Percentiles rank a stretch among this genome's conserved stretches.
These are phyloP conservation scores for Erpetoichthys calabaricus DNA, from an alignment of 2,797 vertebrate genomes.

Conservation along the genomic window DNA sequence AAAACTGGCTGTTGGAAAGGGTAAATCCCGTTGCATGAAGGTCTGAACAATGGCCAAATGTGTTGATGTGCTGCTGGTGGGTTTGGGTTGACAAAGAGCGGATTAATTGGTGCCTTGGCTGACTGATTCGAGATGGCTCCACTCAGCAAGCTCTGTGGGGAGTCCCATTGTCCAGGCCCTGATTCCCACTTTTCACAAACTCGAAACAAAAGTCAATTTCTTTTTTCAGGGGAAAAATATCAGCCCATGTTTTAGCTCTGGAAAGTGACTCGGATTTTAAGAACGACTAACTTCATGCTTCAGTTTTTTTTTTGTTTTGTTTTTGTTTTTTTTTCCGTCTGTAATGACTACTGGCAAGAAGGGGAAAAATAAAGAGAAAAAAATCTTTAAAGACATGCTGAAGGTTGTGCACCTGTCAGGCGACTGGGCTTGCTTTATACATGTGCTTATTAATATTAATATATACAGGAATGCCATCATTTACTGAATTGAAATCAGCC, in stretches of 20 bases:
- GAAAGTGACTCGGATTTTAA: conserved; percentile 75
- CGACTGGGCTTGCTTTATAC: conserved; percentile 40
- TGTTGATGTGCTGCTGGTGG: conserved; percentile 94
- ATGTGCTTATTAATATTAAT: conserved; percentile 65
- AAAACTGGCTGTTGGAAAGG: conserved; percentile 98
- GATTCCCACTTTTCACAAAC: conserved; percentile 99
- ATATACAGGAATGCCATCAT: conserved; percentile 74
- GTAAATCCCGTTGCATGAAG: conserved; percentile 97
- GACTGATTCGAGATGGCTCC: conserved; percentile 98
- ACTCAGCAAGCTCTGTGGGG: conserved; percentile 93
- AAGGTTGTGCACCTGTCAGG: conserved; percentile 46
- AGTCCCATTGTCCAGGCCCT: conserved; percentile 96
- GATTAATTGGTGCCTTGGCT: conserved; percentile 99
- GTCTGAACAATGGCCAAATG: conserved; percentile 96
- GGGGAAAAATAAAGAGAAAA: conserved; percentile 23
- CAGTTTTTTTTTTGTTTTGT: conserved; percentile 18
- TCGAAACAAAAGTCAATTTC: conserved; percentile 99
- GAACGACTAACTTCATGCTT: conserved; percentile 41
- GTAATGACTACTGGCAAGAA: conserved; percentile 25
- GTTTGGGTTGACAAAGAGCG: conserved; percentile 94
- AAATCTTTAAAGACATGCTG: conserved; percentile 26
- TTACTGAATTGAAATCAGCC: conserved; percentile 63
- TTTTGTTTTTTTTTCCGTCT: conserved; percentile 19
- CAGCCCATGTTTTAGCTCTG: conserved; percentile 75
- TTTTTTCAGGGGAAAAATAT: conserved; percentile 85